phyloP scores from a whole-genome alignment of 2,113 vertebrate genomes.

The Numida meleagris region DNA sequence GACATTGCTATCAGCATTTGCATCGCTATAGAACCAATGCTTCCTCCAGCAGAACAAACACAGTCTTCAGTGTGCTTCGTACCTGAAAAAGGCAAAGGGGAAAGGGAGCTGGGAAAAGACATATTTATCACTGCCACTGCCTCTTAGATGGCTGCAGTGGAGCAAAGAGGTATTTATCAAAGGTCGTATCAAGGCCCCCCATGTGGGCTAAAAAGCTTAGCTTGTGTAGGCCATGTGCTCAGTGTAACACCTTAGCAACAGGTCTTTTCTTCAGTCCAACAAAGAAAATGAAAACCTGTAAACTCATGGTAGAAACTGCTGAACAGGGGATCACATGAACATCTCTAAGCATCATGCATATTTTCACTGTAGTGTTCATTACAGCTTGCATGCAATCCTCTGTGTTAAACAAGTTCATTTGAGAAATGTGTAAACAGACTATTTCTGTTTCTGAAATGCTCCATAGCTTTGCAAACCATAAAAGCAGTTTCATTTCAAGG shows the following conservation, averaged over 20 bases:
- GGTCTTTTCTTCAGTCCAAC: background rate
- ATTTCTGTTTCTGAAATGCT: background rate
- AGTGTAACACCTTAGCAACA: background rate
- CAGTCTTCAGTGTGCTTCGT: background rate
- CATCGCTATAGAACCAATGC: background rate
- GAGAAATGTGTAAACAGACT: background rate
- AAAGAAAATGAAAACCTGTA: background rate
- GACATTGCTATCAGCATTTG: background rate
- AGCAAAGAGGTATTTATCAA: background rate
- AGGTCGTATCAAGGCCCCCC: background rate
- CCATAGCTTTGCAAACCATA: background rate
- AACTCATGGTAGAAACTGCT: background rate
- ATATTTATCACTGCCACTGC: background rate
- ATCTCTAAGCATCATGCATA: rapidly evolving
- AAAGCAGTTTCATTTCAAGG: background rate
- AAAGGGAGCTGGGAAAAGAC: background rate
- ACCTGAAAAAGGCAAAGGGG: background rate
- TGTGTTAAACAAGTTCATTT: background rate
- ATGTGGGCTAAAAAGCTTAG: background rate
- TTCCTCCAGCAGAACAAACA: background rate
- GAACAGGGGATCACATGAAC: background rate
- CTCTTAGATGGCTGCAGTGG: background rate
- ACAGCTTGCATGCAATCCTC: background rate
- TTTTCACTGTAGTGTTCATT: background rate
- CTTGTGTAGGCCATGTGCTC: background rate